phyloP scores from a whole-genome alignment of 2,797 vertebrate genomes.

The Staurois parvus region DNA sequence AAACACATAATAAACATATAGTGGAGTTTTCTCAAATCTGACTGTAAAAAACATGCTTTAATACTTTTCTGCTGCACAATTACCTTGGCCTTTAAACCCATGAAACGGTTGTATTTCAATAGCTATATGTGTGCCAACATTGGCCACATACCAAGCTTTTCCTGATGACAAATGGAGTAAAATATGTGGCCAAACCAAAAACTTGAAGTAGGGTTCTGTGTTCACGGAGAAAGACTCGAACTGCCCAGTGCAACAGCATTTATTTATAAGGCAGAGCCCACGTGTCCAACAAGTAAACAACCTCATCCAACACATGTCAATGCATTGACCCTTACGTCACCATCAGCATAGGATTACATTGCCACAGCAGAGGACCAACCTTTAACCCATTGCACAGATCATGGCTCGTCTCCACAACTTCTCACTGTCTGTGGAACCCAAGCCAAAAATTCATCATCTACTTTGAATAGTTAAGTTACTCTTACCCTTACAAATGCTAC shows the following conservation, averaged over 20 bases:
- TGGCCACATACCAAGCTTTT: not conserved
- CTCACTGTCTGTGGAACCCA: constrained; percentile 3
- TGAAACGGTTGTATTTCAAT: no score
- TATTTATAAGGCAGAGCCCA: not conserved
- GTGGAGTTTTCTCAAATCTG: no score
- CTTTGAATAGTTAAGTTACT: not conserved
- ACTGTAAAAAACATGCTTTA: no score
- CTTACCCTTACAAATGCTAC: not conserved
- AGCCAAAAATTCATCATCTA: constrained; percentile 4
- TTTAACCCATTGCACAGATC: constrained; percentile 39
- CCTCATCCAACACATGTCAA: constrained; percentile 16
- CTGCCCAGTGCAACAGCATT: not conserved
- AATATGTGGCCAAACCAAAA: not conserved
- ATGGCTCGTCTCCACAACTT: constrained; percentile 9
- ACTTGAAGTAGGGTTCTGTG: not conserved
- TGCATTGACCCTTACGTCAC: constrained; percentile 1
- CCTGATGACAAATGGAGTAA: not conserved
- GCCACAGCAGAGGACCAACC: not conserved
- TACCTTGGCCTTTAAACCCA: no score
- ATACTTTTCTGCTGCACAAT: no score
- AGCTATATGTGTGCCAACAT: not conserved
- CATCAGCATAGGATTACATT: constrained; percentile 8
- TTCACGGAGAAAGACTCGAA: not conserved
- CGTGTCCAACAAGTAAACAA: constrained; percentile 22
- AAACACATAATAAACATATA: no score